Evolutionary conservation across 2,888 invertebrate species (phyloP).

Genomic region (Eilema depressum): DNA sequence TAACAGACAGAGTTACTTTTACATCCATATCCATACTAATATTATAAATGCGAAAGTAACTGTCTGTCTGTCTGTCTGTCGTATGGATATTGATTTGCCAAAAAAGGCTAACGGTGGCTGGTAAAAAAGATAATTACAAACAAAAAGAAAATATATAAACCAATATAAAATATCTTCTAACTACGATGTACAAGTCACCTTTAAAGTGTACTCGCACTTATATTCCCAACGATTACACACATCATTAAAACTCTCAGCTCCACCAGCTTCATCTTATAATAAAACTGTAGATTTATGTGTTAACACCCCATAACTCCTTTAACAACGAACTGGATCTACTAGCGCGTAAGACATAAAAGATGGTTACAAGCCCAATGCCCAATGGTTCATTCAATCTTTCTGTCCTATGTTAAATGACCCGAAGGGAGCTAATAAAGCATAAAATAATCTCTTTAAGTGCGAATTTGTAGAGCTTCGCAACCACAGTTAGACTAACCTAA

Average conservation of each 20-base stretch:
- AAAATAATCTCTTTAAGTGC: conserved; percentile 60
- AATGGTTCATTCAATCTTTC: conserved; percentile 39
- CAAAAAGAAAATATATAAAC: too few species aligned
- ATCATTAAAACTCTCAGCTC: conserved; percentile 13
- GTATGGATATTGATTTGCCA: too few species aligned
- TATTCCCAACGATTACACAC: background rate
- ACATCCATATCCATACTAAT: too few species aligned
- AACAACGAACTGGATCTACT: conserved; percentile 21
- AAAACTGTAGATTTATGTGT: conserved; percentile 32
- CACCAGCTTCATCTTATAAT: conserved; percentile 9
- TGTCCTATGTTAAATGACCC: conserved; percentile 51
- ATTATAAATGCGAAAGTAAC: too few species aligned
- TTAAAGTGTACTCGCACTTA: background rate
- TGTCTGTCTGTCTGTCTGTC: too few species aligned
- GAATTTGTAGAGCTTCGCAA: conserved; percentile 60
- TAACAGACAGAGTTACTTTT: too few species aligned
- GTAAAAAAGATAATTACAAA: too few species aligned
- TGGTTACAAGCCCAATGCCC: conserved; percentile 28
- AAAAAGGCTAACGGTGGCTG: too few species aligned
- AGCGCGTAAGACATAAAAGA: conserved; percentile 38
- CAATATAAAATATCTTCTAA: background rate
- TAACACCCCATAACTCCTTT: conserved; percentile 18
- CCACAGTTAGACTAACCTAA: conserved; percentile 51
- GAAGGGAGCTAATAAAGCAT: conserved; percentile 49
- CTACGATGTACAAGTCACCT: background rate